Percentiles rank a stretch among this genome's conserved stretches.
Evolutionary conservation across 2,113 vertebrate genomes (phyloP).

Genomic region (Symphodus melops): DNA sequence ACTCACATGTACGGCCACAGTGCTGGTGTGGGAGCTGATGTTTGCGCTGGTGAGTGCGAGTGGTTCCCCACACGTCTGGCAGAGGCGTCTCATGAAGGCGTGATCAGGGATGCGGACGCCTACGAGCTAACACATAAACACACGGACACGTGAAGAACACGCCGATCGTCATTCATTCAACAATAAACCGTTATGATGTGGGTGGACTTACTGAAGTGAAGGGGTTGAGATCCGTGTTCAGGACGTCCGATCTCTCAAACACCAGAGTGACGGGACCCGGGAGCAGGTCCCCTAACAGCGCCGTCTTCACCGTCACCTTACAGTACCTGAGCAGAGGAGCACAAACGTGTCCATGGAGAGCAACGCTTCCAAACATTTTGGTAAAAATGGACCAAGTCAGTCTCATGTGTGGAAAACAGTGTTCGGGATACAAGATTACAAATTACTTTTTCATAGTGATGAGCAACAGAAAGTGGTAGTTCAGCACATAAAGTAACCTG

Average conservation of each 20-base stretch:
- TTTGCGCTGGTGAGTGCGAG: constrained; percentile 96
- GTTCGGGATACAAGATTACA: too few species aligned
- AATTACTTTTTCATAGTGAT: too few species aligned
- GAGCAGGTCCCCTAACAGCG: constrained; percentile 87
- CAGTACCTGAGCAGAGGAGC: constrained; percentile 86
- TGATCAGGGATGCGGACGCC: constrained; percentile 94
- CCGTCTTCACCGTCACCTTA: constrained; percentile 85
- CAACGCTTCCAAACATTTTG: neutral
- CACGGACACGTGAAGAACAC: neutral
- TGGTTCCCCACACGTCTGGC: constrained; percentile 87
- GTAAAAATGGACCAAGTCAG: neutral
- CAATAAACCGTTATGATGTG: neutral
- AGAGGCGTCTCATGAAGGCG: constrained; percentile 87
- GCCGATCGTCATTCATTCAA: neutral
- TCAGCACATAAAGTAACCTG: too few species aligned
- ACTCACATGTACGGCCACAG: constrained; percentile 88
- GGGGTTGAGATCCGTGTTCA: constrained; percentile 93
- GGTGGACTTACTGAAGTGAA: constrained; percentile 89
- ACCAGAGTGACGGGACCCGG: constrained; percentile 96
- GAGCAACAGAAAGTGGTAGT: too few species aligned
- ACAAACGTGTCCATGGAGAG: neutral
- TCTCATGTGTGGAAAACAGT: too few species aligned
- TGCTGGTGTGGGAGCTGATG: constrained; percentile 89
- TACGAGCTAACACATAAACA: constrained; percentile 84
- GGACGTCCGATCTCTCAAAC: constrained; percentile 84